Conservation (phyloP, 2,888 invertebrate genomes). For the Dendrolimus pini region DNA sequence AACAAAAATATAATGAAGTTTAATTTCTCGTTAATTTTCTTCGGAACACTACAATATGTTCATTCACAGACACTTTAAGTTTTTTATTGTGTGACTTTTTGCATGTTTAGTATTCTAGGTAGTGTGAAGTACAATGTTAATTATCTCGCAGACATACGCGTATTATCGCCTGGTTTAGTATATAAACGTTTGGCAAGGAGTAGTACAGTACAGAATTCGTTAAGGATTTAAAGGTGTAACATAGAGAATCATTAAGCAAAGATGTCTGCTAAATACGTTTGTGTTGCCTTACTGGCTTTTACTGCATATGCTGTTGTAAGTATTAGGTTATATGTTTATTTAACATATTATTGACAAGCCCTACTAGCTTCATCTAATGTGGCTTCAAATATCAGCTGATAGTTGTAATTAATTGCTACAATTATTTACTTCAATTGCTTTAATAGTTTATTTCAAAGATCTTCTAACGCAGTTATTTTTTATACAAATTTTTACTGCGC, state of each 20-base stretch:
- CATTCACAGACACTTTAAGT: background rate
- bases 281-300: background rate
- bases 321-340: background rate
- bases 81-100: constrained; percentile 3
- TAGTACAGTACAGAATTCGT: background rate
- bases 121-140: background rate
- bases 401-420: too few relatives aligned
- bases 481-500: too few relatives aligned
- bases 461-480: too few relatives aligned
- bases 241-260: background rate
- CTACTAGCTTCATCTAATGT: too few relatives aligned
- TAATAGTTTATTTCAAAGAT: too few relatives aligned
- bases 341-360: too few relatives aligned
- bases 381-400: too few relatives aligned
- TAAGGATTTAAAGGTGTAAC: background rate
- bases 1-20: too few relatives aligned
- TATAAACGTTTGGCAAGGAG: background rate
- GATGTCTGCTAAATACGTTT: background rate
- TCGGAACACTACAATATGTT: too few relatives aligned
- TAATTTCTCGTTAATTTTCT: too few relatives aligned
- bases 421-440: too few relatives aligned
- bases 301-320: background rate
- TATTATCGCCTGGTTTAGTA: background rate
- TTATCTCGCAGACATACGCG: background rate
- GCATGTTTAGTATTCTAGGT: constrained; percentile 12